Base-by-base conservation (phyloP, 2,888 invertebrate genomes). In the Flexamia atlantica region DNA sequence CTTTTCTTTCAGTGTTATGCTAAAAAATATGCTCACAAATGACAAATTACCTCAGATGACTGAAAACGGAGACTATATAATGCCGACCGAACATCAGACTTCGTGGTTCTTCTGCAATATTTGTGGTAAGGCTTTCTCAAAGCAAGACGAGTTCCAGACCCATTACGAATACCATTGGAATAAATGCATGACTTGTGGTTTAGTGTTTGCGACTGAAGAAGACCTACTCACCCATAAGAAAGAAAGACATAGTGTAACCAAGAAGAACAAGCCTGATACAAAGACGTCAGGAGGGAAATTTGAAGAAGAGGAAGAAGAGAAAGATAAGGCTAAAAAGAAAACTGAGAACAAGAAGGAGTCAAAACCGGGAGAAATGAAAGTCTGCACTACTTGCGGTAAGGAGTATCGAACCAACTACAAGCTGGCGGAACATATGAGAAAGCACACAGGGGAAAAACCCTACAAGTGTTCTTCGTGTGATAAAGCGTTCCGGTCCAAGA, bases 391-490 rank as follows among this genome's bases (percentile, higher is more conserved):
- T 46, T 93, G 93, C 85, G 92, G 93, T 0, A 93, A 93, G 88
- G 90, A 91, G 32, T 93, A 92, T 87, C 90, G 92, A 85, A 92
- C 93, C 0, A 93, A 93, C 88, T 93, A 93, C 86, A 93, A 93
- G 88, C 87, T 93, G n/a, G 89, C 91, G 40, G 92, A 92, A 86
- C 93, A 93, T 87, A 92, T 93, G 93, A 89, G 93, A 23, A 92
- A 92, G 85, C 93, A 93, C 86, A 93, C 93, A 0, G 93, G 93
- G 0, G 93, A 93, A 86, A 92, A 92, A 87, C 93, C 93, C 0
- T 93, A 91, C 87, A 91, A 92, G 84, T 93, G 93, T 88, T 86
- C 87, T 1, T 90, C 91, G 3, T 93, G 93, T 87, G 92, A 92
- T 1, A 93, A 93, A 88, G 91, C 92, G 7, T 93, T 93, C 87